Evolutionary conservation across 2,113 vertebrate species (phyloP).

Genomic region (Genyomyrus donnyi): DNA sequence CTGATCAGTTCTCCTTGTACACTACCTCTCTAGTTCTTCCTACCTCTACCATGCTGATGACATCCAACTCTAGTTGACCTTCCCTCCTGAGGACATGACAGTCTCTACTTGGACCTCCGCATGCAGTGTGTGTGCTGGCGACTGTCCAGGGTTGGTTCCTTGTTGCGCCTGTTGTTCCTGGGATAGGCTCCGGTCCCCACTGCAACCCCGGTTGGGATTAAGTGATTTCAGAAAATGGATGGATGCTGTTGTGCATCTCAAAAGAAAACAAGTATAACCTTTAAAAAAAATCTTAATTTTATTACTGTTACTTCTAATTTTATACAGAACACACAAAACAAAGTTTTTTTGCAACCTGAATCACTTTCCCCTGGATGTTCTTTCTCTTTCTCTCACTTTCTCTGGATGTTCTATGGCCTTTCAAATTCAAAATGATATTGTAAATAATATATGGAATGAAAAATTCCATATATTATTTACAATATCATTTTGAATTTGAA

Average conservation of each 20-base stretch:
- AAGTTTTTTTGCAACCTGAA: constrained; percentile 21
- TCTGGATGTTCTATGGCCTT: too few relatives aligned
- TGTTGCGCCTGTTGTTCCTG: too few relatives aligned
- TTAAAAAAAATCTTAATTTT: constrained; percentile 39
- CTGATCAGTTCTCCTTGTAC: background rate
- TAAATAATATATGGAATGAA: too few relatives aligned
- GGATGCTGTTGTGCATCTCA: background rate
- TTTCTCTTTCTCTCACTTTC: too few relatives aligned
- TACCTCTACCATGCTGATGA: background rate
- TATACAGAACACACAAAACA: constrained; percentile 41
- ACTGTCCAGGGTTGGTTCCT: too few relatives aligned
- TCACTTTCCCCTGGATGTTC: constrained; percentile 44
- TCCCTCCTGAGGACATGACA: background rate
- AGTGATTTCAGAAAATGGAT: too few relatives aligned
- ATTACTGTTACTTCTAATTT: constrained; percentile 35
- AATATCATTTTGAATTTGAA: constrained; percentile 43
- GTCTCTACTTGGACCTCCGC: background rate
- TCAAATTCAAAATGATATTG: too few relatives aligned
- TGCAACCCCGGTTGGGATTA: too few relatives aligned
- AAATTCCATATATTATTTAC: constrained; percentile 20
- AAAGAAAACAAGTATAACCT: constrained; percentile 18
- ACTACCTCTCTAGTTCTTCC: background rate
- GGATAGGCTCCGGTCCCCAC: too few relatives aligned
- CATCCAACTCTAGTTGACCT: background rate
- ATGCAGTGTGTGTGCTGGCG: background rate